Base-by-base conservation (phyloP, 2,888 invertebrate genomes). In the Eupeodes luniger region DNA sequence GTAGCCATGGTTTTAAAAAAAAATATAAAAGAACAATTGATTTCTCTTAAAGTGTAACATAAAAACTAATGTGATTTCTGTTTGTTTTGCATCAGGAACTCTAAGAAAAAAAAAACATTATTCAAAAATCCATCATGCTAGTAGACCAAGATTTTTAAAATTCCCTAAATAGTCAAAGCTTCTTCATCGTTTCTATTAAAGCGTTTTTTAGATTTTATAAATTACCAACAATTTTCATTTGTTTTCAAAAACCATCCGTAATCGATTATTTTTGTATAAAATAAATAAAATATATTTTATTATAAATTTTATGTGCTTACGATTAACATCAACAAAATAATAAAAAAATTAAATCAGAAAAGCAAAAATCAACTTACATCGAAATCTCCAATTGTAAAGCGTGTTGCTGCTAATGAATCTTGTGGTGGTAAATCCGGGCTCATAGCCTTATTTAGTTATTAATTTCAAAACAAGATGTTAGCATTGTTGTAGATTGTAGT, bases 381-480 rank as follows among this genome's bases (percentile, higher is more conserved):
- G 93, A 96, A 96, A 94, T 96, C 96, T 92, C 96, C 96, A 92
- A 96, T 96, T 93, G 96, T 96, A 94, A 96, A 96, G 92, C 94
- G 94, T 91, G 95, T 95, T 90, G 93, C 94, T 91, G 93, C 92
- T 91, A 94, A 91, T 91, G 92, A 94, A 89, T 95, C 94, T 92
- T 95, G 95, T 91, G 95, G 95, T 81, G 95, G 95, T 91, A 95
- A 94, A 92, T 95, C 95, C 91, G 95, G 95, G 82, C 95, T 95
- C 92, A 95, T 93, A 92, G 95, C 95, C 95, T 95, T 91, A 78
- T 85, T 84, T 83, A 69, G 72, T 72, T 85, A 4, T 51, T 72
- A 40, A 79, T 83, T 77, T 70, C 75, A 19, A 47, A 57, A 76
- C 70, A 81, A 77, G 75, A 77, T 81, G 80, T 84, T 81, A 81